These are phyloP conservation scores for Sinonovacula constricta DNA, from an alignment of 1,140 invertebrate genomes.

Conservation along the genomic window DNA sequence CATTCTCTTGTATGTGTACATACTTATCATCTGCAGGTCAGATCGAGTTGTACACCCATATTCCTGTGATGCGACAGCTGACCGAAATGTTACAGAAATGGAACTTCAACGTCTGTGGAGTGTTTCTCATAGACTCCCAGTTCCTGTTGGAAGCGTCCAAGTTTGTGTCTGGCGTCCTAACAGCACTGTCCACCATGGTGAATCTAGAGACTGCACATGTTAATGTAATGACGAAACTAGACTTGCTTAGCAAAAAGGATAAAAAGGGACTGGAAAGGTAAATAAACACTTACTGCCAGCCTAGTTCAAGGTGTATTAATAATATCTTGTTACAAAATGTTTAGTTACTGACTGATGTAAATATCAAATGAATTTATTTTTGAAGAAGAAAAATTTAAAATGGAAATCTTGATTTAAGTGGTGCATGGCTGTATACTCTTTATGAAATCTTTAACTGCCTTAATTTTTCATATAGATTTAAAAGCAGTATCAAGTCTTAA, in stretches of 20 bases:
- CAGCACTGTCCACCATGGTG: slow-evolving; percentile 97
- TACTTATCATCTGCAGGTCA: slow-evolving; percentile 85
- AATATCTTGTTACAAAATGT: too few relatives aligned
- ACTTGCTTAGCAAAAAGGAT: slow-evolving; percentile 91
- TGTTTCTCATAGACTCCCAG: slow-evolving; percentile 97
- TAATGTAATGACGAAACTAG: slow-evolving; percentile 97
- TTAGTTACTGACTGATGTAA: too few relatives aligned
- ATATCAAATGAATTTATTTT: too few relatives aligned
- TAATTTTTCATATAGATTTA: too few relatives aligned
- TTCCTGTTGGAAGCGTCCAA: slow-evolving; percentile 98
- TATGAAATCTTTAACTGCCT: too few relatives aligned
- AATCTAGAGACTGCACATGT: slow-evolving; percentile 96
- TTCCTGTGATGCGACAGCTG: slow-evolving; percentile 91
- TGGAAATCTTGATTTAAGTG: too few relatives aligned
- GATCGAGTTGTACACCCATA: slow-evolving; percentile 98
- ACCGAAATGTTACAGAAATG: slow-evolving; percentile 89
- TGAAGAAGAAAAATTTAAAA: too few relatives aligned
- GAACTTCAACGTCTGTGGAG: slow-evolving; percentile 94
- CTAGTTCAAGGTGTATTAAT: too few relatives aligned
- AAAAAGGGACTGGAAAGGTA: slow-evolving; percentile 87
- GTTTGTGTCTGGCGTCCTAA: slow-evolving; percentile 96
- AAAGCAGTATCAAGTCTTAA: too few relatives aligned
- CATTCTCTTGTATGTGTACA: too few relatives aligned
- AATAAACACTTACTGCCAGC: too few relatives aligned
- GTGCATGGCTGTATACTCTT: too few relatives aligned